These are phyloP conservation scores for Numenius phaeopus DNA, from an alignment of 2,797 vertebrate species.

Conservation along the genomic window DNA sequence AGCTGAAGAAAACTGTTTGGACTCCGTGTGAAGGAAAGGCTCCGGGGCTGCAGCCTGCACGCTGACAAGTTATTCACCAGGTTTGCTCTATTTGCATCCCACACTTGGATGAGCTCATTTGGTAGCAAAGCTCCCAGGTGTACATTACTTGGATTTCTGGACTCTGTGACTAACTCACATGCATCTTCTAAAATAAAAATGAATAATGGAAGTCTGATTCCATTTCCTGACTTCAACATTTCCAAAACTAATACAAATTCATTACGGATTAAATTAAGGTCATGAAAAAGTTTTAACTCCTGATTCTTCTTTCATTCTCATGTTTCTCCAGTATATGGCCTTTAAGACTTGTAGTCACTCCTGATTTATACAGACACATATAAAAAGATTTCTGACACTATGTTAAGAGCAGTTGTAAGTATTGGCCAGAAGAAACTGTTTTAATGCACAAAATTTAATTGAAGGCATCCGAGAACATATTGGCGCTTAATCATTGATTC, in stretches of 20 bases:
- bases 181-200: not conserved
- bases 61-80: not conserved
- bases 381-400: not conserved
- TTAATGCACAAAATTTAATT: not conserved
- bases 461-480: not conserved
- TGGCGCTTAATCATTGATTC: not conserved
- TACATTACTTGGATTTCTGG: constrained; percentile 26
- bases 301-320: not conserved
- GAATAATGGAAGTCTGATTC: not conserved
- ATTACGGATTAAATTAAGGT: not conserved
- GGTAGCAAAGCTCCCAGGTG: constrained; percentile 40
- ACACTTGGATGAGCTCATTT: constrained; percentile 38
- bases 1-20: not conserved
- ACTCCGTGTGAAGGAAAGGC: not conserved
- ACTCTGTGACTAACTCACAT: constrained; percentile 11
- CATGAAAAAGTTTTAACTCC: not conserved
- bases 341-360: not conserved
- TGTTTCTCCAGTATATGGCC: not conserved
- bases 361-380: not conserved
- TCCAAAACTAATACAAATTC: not conserved
- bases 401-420: not conserved
- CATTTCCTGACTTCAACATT: not conserved
- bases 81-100: constrained; percentile 21
- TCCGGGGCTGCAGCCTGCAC: not conserved
- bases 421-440: not conserved